A percentile compares a stretch with the other conserved stretches of the same genome.
Evolutionary conservation across 1,140 invertebrate species (phyloP).

Genomic region (Proales similis): DNA sequence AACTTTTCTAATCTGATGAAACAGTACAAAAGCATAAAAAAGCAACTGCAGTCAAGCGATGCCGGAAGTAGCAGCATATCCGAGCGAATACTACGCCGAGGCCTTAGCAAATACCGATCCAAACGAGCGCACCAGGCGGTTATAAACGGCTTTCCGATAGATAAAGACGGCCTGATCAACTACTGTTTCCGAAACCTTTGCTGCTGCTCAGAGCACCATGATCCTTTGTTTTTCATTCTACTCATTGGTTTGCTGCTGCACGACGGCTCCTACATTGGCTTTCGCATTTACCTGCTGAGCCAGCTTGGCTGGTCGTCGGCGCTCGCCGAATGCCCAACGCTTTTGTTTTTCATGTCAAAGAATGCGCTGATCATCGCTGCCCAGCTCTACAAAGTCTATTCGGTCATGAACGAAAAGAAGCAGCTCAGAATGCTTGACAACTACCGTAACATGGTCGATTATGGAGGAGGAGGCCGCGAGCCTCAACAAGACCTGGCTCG

Average conservation of each 20-base stretch:
- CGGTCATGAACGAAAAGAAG: conserved; percentile 18
- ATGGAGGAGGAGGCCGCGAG: too few relatives aligned
- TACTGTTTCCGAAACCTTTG: too few relatives aligned
- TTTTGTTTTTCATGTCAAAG: conserved; percentile 34
- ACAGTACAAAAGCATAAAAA: conserved; percentile 21
- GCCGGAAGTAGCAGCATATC: too few relatives aligned
- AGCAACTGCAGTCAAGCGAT: too few relatives aligned
- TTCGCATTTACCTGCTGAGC: conserved; percentile 15
- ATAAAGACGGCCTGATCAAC: too few relatives aligned
- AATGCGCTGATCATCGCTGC: conserved; percentile 30
- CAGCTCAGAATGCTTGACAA: conserved; percentile 26
- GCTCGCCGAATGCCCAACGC: conserved; percentile 1
- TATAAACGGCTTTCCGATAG: too few relatives aligned
- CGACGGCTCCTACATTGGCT: conserved; percentile 25
- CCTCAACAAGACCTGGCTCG: conserved; percentile 19
- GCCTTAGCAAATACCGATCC: too few relatives aligned
- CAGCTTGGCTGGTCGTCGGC: conserved; percentile 4
- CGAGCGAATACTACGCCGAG: too few relatives aligned
- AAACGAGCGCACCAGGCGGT: too few relatives aligned
- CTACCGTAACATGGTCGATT: conserved; percentile 9
- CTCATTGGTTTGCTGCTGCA: conserved; percentile 12
- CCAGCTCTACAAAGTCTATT: conserved; percentile 26
- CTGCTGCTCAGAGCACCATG: neutral
- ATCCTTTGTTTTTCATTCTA: conserved; percentile 33
- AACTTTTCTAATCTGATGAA: conserved; percentile 21